Conservation (phyloP, 2,888 invertebrate genomes). For the Gryllus longicercus region DNA sequence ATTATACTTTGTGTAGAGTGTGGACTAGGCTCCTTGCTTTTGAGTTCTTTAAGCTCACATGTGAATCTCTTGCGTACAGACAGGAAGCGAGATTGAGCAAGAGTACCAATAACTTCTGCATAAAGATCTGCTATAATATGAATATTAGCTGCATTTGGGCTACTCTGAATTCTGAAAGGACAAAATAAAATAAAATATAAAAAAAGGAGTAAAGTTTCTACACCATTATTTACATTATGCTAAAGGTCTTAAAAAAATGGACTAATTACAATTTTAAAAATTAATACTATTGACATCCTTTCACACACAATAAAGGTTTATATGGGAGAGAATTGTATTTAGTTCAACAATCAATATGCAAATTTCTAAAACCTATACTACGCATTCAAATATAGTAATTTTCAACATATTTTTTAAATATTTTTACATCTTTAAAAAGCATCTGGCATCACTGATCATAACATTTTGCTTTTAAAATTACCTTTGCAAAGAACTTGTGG, state of each 20-base stretch:
- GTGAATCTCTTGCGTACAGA: slow-evolving; percentile 90
- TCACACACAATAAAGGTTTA: too few relatives aligned
- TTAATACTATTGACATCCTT: background rate
- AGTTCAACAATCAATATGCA: too few relatives aligned
- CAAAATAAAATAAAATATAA: slow-evolving; percentile 29
- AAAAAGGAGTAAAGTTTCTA: background rate
- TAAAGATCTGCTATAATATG: slow-evolving; percentile 97
- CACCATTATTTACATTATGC: background rate
- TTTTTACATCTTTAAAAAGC: too few relatives aligned
- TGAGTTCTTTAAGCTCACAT: slow-evolving; percentile 82
- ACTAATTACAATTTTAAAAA: background rate
- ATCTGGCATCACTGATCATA: too few relatives aligned
- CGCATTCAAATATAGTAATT: too few relatives aligned
- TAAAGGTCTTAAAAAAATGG: slow-evolving; percentile 20
- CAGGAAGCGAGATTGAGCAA: slow-evolving; percentile 90
- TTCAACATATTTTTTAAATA: too few relatives aligned
- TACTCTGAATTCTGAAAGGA: slow-evolving; percentile 72
- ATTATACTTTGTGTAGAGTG: slow-evolving; percentile 89
- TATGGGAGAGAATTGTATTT: too few relatives aligned
- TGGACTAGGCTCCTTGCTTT: slow-evolving; percentile 83
- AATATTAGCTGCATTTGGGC: slow-evolving; percentile 92
- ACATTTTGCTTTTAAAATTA: too few relatives aligned
- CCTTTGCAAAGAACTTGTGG: too few relatives aligned
- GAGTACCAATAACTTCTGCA: slow-evolving; percentile 94
- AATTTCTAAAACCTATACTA: too few relatives aligned